Percentiles rank a stretch among this genome's conserved stretches.
phyloP scores from a whole-genome alignment of 1,140 invertebrate species.

The Lepidurus arcticus region DNA sequence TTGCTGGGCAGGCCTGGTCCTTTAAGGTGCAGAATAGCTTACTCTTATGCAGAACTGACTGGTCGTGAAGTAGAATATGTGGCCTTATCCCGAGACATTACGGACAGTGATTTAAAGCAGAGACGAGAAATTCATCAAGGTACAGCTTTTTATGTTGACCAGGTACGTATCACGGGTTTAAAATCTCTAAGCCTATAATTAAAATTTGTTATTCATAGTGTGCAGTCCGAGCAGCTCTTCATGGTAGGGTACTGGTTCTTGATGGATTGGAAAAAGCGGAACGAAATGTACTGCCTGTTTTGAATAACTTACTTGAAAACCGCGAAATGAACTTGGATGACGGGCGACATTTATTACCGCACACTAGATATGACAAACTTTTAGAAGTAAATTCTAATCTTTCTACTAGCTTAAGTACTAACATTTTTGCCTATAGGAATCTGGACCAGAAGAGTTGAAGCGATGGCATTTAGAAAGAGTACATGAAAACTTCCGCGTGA shows the following conservation, averaged over 20 bases:
- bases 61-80: conserved; percentile 88
- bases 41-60: conserved; percentile 82
- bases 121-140: conserved; percentile 81
- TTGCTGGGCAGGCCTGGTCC: conserved; percentile 84
- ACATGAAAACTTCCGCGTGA: conserved; percentile 83
- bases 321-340: conserved; percentile 97
- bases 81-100: conserved; percentile 87
- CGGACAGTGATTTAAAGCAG: conserved; percentile 94
- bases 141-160: conserved; percentile 87
- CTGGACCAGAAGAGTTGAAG: conserved; percentile 70
- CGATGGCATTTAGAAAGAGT: conserved; percentile 81
- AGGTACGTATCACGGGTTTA: conserved; percentile 52
- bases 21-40: conserved; percentile 65
- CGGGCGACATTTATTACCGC: conserved; percentile 84
- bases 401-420: not conserved
- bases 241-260: conserved; percentile 83
- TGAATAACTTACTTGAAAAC: conserved; percentile 99
- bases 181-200: not conserved
- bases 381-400: conserved; percentile 58
- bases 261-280: conserved; percentile 98
- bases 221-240: conserved; percentile 80
- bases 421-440: conserved; percentile 54
- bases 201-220: conserved; percentile 51
- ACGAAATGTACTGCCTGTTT: conserved; percentile 88
- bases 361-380: conserved; percentile 83